A percentile compares a stretch with the other conserved stretches of the same genome.
Evolutionary conservation across 2,888 invertebrate genomes (phyloP).

Genomic region (Hemicrepidius hirtus): DNA sequence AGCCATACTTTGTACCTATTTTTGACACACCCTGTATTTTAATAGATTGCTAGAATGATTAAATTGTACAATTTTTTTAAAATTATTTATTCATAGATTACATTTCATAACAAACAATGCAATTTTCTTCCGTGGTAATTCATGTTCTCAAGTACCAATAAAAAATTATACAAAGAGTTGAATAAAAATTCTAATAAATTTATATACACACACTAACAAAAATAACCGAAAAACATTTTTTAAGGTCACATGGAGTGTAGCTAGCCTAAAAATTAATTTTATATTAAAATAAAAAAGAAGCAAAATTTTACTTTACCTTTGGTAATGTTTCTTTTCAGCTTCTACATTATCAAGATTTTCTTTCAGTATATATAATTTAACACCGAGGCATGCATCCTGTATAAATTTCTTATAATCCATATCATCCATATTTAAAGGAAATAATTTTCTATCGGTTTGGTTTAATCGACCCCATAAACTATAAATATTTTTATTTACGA

Average conservation of each 20-base stretch:
- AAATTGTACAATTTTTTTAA: too few species aligned
- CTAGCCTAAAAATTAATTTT: neutral
- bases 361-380: slow-evolving; percentile 61
- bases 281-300: too few species aligned
- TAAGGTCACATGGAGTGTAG: neutral
- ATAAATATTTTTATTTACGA: slow-evolving; percentile 58
- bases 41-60: too few species aligned
- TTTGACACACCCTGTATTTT: too few species aligned
- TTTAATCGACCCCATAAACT: slow-evolving; percentile 48
- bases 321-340: slow-evolving; percentile 21
- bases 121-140: too few species aligned
- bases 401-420: slow-evolving; percentile 56
- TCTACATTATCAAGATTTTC: slow-evolving; percentile 56
- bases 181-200: neutral
- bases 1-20: too few species aligned
- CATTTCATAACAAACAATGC: too few species aligned
- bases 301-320: slow-evolving; percentile 34
- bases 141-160: too few species aligned
- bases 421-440: slow-evolving; percentile 60
- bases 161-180: too few species aligned
- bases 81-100: too few species aligned
- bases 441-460: slow-evolving; percentile 55
- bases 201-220: neutral
- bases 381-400: slow-evolving; percentile 55
- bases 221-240: neutral